Base-by-base conservation (phyloP, 1,140 invertebrate genomes). In the Paraescarpia echinospica region DNA sequence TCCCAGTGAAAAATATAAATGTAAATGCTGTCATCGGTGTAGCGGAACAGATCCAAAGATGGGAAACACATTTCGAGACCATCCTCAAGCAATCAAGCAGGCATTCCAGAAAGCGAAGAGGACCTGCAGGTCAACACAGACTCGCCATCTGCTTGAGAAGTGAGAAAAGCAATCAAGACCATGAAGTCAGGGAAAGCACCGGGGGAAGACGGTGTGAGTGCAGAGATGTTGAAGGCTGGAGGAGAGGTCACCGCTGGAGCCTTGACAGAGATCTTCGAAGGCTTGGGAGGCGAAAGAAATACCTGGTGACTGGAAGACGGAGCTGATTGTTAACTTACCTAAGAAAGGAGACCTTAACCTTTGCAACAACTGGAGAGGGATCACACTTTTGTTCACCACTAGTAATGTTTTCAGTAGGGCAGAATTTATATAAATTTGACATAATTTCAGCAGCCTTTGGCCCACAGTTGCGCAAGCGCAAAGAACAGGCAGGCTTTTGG, bases 291-390 rank as follows among this genome's bases (percentile, higher is more conserved):
- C 22, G 34, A 92, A 93, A 77, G 59, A 90, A 93, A 90, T 93
- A 77, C 94, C 94, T 91, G 90, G 34, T 91, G 94, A 94, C 48
- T 94, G 93, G 94, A 93, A 93, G 90, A 77, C 90, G 89, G 94
- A 93, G 34, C 41, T 92, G 33, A 89, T 94, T 12, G 91, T 94
- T n/a, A 94, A 94, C 89, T 91, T 94, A n/a, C 93, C 93, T 35
- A 94, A 95, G 93, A 95, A 95, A 93, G 93, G 94, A 35, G 93
- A 94, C 92, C 92, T 93, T 33, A 92, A 35, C 14, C 18, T 93
- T 51, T 94, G 94, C 59, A 90, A 92, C 34, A 94, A 95, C 92
- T 94, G 93, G 91, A 91, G 94, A 92, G 94, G 94, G 33, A 94
- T 94, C 34, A 93, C 92, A n/a, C 93, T 94, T 0, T 90, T 94